Percentiles rank a stretch among this genome's conserved stretches.
These are phyloP conservation scores for Scomber japonicus DNA, from an alignment of 2,113 vertebrate genomes.

Conservation along the genomic window DNA sequence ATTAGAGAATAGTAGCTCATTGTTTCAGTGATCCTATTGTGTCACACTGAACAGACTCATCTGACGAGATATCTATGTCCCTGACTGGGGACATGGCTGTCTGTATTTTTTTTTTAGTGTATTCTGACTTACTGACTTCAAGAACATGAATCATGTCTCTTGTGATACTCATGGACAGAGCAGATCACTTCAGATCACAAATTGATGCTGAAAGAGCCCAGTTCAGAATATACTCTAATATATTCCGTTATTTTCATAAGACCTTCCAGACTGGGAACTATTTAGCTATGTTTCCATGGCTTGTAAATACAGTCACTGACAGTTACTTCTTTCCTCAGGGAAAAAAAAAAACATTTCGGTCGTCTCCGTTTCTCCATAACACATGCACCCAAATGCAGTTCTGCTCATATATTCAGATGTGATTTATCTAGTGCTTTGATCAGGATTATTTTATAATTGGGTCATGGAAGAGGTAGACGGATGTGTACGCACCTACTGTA, in stretches of 20 bases:
- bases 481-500: background rate
- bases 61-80: background rate
- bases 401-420: background rate
- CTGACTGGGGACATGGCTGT: conserved; percentile 3
- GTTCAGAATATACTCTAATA: conserved; percentile 35
- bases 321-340: conserved; percentile 13
- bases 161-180: background rate
- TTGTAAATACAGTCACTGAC: conserved; percentile 32
- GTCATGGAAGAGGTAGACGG: conserved; percentile 26
- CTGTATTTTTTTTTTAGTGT: conserved; percentile 3
- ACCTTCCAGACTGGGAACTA: conserved; percentile 28
- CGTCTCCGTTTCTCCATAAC: conserved; percentile 7
- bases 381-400: background rate
- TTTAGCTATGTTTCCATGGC: conserved; percentile 50
- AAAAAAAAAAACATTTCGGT: background rate
- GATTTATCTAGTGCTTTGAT: conserved; percentile 16
- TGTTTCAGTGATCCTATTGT: conserved; percentile 56
- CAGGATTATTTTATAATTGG: conserved; percentile 36
- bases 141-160: background rate
- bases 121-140: background rate
- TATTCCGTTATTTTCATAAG: conserved; percentile 45
- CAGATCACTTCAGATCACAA: background rate
- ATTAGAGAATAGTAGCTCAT: conserved; percentile 54
- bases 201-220: conserved; percentile 42
- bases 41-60: conserved; percentile 1